Evolutionary conservation across 2,888 invertebrate species (phyloP).

Genomic region (Heliconius ethilla): DNA sequence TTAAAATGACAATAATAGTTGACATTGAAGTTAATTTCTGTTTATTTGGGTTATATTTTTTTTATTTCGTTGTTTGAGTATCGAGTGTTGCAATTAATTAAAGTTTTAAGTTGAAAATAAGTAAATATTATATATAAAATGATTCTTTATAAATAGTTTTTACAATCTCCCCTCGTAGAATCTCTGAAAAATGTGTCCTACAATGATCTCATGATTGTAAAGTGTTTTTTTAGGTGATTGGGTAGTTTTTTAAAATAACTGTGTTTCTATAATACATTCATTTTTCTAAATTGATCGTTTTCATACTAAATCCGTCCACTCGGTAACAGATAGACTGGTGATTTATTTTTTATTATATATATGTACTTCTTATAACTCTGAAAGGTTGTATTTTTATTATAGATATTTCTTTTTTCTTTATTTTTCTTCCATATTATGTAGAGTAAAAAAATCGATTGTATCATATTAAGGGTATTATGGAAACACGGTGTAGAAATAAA

Average conservation of each 20-base stretch:
- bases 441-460: neutral
- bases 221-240: slow-evolving; percentile 63
- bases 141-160: slow-evolving; percentile 8
- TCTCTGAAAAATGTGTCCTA: slow-evolving; percentile 56
- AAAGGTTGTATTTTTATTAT: slow-evolving; percentile 17
- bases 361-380: neutral
- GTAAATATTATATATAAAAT: neutral
- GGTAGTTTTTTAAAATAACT: slow-evolving; percentile 57
- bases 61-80: neutral
- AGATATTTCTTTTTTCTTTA: neutral
- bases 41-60: neutral
- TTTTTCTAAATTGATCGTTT: neutral
- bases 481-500: slow-evolving; percentile 13
- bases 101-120: slow-evolving; percentile 24
- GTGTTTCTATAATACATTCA: slow-evolving; percentile 23
- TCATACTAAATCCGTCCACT: slow-evolving; percentile 20
- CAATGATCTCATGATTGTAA: slow-evolving; percentile 65
- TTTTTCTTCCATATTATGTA: slow-evolving; percentile 1
- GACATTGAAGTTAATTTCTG: neutral
- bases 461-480: neutral
- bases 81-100: slow-evolving; percentile 18
- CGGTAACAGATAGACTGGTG: slow-evolving; percentile 14
- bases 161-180: slow-evolving; percentile 43
- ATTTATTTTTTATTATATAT: neutral
- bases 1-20: neutral